Evolutionary conservation across 2,888 invertebrate genomes (phyloP).

Genomic region (Dryocosmus kuriphilus): DNA sequence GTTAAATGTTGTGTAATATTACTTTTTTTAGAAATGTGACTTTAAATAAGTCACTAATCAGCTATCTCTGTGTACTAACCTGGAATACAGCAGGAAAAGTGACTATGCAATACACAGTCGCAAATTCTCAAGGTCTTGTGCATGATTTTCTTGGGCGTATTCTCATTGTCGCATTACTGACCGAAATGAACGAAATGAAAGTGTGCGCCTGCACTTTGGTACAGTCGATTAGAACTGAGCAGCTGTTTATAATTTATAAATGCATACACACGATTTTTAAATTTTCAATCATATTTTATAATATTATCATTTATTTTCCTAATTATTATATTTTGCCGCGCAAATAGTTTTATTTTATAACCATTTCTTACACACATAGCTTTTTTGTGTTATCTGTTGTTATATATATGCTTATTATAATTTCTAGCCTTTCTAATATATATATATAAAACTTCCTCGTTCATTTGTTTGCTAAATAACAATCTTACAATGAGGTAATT

Average conservation of each 20-base stretch:
- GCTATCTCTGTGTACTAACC: not conserved
- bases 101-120: not conserved
- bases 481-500: too few relatives aligned
- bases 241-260: not conserved
- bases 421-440: too few relatives aligned
- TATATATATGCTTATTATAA: too few relatives aligned
- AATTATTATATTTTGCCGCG: not conserved
- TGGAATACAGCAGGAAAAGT: not conserved
- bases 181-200: conserved; percentile 38
- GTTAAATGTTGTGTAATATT: not conserved
- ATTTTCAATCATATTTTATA: not conserved
- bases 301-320: too few relatives aligned
- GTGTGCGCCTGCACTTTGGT: not conserved
- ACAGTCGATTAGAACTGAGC: conserved; percentile 11
- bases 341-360: too few relatives aligned
- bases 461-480: too few relatives aligned
- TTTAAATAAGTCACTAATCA: conserved; percentile 9
- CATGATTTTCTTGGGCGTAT: conserved; percentile 26
- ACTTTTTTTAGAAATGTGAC: not conserved
- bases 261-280: not conserved
- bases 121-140: conserved; percentile 28
- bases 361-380: too few relatives aligned
- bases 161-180: conserved; percentile 20
- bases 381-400: too few relatives aligned
- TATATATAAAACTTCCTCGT: too few relatives aligned